phyloP scores from a whole-genome alignment of 2,888 invertebrate genomes.

The Mamestra brassicae region DNA sequence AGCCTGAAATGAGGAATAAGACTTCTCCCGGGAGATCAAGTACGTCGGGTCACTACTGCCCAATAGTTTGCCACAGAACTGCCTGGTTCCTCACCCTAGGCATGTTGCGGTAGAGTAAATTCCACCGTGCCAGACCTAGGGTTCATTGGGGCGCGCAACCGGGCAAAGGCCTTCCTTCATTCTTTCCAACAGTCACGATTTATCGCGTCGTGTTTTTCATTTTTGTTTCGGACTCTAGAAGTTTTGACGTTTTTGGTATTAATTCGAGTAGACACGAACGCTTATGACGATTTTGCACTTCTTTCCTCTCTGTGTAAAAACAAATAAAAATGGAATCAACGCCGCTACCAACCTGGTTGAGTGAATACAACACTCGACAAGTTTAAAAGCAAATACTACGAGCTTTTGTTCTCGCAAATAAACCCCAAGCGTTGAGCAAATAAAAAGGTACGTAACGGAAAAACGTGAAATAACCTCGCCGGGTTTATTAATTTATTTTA shows the following conservation, averaged over 20 bases:
- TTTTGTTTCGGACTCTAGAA: neutral
- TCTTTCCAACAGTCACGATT: too few species aligned
- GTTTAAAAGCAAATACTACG: conserved; percentile 44
- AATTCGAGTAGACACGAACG: neutral
- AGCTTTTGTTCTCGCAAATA: conserved; percentile 24
- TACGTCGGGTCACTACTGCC: too few species aligned
- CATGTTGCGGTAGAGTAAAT: too few species aligned
- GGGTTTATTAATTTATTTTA: neutral
- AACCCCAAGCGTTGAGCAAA: conserved; percentile 27
- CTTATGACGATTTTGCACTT: conserved; percentile 6
- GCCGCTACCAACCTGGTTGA: conserved; percentile 18
- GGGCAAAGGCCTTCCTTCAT: too few species aligned
- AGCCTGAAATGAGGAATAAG: too few species aligned
- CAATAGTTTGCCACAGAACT: too few species aligned
- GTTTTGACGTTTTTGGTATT: neutral
- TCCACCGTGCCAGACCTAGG: too few species aligned
- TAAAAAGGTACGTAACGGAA: conserved; percentile 9
- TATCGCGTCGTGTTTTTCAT: too few species aligned
- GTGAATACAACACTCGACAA: conserved; percentile 37
- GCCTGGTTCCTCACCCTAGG: too few species aligned
- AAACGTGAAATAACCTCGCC: conserved; percentile 13
- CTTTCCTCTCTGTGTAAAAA: neutral
- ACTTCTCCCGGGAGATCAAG: too few species aligned
- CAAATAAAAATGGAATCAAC: conserved; percentile 32
- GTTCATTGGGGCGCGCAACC: too few species aligned